phyloP scores from a whole-genome alignment of 2,888 invertebrate genomes.

The Eucriotettix oculatus region DNA sequence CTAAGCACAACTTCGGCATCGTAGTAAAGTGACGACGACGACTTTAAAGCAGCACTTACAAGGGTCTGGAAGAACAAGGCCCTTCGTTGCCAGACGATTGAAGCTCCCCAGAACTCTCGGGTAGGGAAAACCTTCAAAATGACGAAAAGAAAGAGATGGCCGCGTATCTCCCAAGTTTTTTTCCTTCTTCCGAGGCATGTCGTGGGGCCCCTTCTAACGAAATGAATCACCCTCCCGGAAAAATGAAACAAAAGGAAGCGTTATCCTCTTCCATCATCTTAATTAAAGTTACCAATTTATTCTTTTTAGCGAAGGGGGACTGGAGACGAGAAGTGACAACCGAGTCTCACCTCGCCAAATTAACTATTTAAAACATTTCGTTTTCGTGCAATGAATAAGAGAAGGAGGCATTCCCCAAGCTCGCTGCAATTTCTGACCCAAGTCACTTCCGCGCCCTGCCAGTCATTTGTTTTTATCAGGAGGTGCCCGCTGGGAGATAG shows the following conservation, averaged over 20 bases:
- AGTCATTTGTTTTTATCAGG: conserved; percentile 7
- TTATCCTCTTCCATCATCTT: conserved; percentile 22
- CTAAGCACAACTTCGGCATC: no score
- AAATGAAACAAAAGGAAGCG: conserved; percentile 13
- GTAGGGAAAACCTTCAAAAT: no score
- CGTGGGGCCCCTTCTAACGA: not conserved
- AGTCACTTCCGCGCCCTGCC: conserved; percentile 1
- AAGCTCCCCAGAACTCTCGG: no score
- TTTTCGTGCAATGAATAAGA: conserved; percentile 30
- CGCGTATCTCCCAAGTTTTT: not conserved
- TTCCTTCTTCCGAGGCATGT: not conserved
- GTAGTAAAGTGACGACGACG: no score
- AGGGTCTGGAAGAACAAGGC: no score
- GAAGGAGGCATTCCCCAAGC: conserved; percentile 13
- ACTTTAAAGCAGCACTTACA: no score
- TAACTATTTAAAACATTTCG: conserved; percentile 31
- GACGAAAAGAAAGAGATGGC: no score
- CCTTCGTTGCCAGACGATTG: no score
- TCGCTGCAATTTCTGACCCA: conserved; percentile 6
- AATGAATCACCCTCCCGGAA: conserved; percentile 8
- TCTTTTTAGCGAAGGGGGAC: conserved; percentile 4
- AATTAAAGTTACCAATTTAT: conserved; percentile 33
- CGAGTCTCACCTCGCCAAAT: conserved; percentile 21
- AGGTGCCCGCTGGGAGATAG: not conserved
- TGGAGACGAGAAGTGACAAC: not conserved